These are phyloP conservation scores for Fistularia commersonii DNA, from an alignment of 2,797 vertebrate species.

Conservation along the genomic window DNA sequence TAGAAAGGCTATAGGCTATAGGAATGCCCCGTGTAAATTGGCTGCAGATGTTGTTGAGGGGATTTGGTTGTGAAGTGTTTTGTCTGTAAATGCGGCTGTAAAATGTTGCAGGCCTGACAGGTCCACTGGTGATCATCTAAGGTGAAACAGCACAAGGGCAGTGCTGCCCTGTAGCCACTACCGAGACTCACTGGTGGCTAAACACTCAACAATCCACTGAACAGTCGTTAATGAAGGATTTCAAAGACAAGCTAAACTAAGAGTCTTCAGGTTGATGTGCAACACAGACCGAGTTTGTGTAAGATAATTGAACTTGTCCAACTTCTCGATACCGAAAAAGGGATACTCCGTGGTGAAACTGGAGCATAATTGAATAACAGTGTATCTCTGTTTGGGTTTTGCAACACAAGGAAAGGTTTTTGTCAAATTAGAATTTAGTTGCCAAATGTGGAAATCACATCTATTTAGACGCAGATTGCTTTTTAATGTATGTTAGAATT, in stretches of 20 bases:
- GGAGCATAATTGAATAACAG: constrained; percentile 30
- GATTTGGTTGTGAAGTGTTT: constrained; percentile 72
- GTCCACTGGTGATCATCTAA: constrained; percentile 53
- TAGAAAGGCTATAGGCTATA: constrained; percentile 58
- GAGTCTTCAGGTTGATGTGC: constrained; percentile 6
- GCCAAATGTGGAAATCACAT: constrained; percentile 36
- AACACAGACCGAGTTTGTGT: constrained; percentile 7
- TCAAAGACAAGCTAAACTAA: constrained; percentile 36
- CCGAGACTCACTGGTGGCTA: constrained; percentile 35
- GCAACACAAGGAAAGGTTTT: too few relatives aligned
- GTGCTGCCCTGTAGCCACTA: constrained; percentile 14
- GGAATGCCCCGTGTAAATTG: constrained; percentile 76
- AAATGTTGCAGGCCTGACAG: constrained; percentile 67
- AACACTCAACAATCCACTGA: constrained; percentile 52
- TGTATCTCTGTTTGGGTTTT: too few relatives aligned
- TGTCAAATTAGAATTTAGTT: too few relatives aligned
- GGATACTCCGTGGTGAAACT: constrained; percentile 30
- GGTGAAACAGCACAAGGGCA: constrained; percentile 45
- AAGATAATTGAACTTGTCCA: constrained; percentile 4
- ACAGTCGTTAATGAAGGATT: constrained; percentile 50
- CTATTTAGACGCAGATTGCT: constrained; percentile 48
- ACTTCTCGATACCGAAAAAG: constrained; percentile 7
- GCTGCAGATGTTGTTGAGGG: constrained; percentile 77
- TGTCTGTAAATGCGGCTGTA: constrained; percentile 74
- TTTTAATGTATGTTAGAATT: constrained; percentile 44